Evolutionary conservation across 1,140 invertebrate species (phyloP), one percentile per base, ranked within the genome.

Genomic region (Mamestra configurata): DNA sequence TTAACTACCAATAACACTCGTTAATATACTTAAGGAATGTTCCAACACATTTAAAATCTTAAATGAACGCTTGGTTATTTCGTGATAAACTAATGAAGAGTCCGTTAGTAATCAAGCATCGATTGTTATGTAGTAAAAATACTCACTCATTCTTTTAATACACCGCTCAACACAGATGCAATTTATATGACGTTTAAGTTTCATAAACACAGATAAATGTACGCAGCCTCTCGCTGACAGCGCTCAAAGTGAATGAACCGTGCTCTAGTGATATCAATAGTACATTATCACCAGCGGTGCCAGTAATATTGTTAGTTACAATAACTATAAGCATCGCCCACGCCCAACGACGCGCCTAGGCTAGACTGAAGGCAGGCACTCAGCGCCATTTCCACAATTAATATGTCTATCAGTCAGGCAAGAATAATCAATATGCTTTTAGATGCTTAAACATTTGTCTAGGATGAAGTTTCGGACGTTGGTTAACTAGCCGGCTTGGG

Each of bases 381-480:
- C 53, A 76, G 70, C 73, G 64, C 83, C 68, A 78, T 46, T 77
- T 31, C 31, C 24, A 77, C 82, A 84, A 31, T 66, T 66, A 87
- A 88, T 86, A 86, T 79, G 79, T 82, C 82, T 80, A 80, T 80
- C 55, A 81, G 82, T 78, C 70, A 82, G 79, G 76, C 64, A 66
- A 82, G 79, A 78, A 78, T 84, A 88, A 91, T 89, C 86, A 86
- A 91, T 89, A 89, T 53, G 84, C 87, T 89, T 88, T 90, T 85
- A 88, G 86, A 76, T 46, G 70, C 61, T 71, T 72, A 85, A 89
- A 88, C 76, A 80, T 80, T 82, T 83, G 68, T 79, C 46, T 81
- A 84, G 79, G 71, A 84, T 83, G 40, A 66, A 40, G 72, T 81
- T 84, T 76, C 59, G 61, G 37, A 73, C 64, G 57, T 75, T 22